Conservation (phyloP, 64 coral and sea anemone species). For the Stylophora pistillata region DNA sequence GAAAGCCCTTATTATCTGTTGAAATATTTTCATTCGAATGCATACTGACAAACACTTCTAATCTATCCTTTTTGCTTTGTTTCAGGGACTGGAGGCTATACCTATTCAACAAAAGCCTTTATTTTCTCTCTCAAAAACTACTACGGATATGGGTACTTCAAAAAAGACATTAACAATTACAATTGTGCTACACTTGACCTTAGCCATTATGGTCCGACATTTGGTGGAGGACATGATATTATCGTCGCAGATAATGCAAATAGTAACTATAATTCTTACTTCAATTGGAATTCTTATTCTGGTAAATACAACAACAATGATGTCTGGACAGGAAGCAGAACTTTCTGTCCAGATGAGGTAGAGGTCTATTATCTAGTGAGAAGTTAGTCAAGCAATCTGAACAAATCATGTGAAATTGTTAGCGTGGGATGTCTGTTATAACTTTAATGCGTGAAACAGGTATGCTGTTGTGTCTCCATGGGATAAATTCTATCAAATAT, state of each 20-base stretch:
- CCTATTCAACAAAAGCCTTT: slow-evolving; percentile 11
- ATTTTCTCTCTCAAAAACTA: slow-evolving; percentile 32
- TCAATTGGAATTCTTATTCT: not conserved
- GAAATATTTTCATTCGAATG: too few relatives aligned
- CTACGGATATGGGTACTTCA: slow-evolving; percentile 24
- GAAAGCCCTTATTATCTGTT: too few relatives aligned
- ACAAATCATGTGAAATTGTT: too few relatives aligned
- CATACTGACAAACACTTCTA: too few relatives aligned
- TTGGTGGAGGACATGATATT: slow-evolving; percentile 31
- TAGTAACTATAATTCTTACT: too few relatives aligned
- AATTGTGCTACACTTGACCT: not conserved
- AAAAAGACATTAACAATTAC: not conserved
- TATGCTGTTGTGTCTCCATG: too few relatives aligned
- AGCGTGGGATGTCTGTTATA: too few relatives aligned
- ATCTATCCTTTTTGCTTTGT: too few relatives aligned
- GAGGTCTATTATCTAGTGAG: slow-evolving; percentile 53
- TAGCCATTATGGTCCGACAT: slow-evolving; percentile 7
- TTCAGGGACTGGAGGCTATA: too few relatives aligned
- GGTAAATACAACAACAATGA: not conserved
- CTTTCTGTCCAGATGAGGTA: not conserved
- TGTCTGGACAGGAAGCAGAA: not conserved
- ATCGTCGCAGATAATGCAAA: not conserved
- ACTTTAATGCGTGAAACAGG: too few relatives aligned
- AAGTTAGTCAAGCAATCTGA: too few relatives aligned
- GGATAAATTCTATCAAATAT: too few relatives aligned